phyloP scores from a whole-genome alignment of 1,140 invertebrate species.

The Amphibalanus amphitrite region DNA sequence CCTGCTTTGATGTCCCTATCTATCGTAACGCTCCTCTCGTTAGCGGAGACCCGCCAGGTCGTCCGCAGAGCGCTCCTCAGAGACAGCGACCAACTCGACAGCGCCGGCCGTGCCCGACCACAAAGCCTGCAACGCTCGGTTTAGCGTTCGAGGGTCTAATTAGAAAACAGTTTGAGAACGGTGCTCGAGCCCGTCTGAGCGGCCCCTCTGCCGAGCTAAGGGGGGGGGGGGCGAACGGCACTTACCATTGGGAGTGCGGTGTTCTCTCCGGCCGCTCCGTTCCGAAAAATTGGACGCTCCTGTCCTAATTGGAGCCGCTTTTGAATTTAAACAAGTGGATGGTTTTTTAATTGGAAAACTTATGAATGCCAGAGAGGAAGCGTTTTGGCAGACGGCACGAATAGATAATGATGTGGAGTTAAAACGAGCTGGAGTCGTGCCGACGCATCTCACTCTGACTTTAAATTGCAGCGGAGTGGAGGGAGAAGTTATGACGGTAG shows the following conservation, averaged over 20 bases:
- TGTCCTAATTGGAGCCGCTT: neutral
- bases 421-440: neutral
- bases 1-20: neutral
- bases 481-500: no score
- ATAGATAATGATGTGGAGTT: constrained; percentile 1
- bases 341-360: constrained; percentile 2
- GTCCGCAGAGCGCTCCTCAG: neutral
- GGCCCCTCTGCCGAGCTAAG: neutral
- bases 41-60: neutral
- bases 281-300: neutral
- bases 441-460: neutral
- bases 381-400: neutral
- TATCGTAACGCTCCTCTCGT: neutral
- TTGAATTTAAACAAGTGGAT: constrained; percentile 2
- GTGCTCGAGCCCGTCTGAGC: neutral
- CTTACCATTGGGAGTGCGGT: neutral
- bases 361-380: neutral
- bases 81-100: neutral
- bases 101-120: neutral
- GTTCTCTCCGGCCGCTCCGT: neutral
- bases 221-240: neutral
- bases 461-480: neutral
- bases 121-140: neutral
- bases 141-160: neutral
- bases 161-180: constrained; percentile 1